Conservation (phyloP, 2,797 vertebrate species). For the Chrosomus eos region DNA sequence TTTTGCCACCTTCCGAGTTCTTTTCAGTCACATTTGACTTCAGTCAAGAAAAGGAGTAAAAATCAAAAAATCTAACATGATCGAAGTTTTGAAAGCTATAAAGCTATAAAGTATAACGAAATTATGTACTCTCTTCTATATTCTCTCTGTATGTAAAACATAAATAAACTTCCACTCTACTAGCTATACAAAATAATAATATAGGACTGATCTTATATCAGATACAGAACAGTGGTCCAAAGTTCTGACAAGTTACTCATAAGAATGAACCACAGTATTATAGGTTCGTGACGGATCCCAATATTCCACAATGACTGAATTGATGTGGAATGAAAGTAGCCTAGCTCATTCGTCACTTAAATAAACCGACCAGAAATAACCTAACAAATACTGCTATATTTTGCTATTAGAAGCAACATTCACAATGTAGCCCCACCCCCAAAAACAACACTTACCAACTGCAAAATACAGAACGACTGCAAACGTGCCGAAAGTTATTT, state of each 20-base stretch:
- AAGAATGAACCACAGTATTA: neutral
- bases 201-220: no score
- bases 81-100: neutral
- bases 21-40: no score
- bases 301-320: neutral
- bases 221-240: no score
- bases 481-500: constrained; percentile 65
- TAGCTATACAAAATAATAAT: no score
- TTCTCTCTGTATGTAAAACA: no score
- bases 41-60: neutral
- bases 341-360: neutral
- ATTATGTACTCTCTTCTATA: no score
- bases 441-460: constrained; percentile 66
- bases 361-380: neutral
- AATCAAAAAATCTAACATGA: neutral
- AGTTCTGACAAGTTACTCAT: no score
- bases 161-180: no score
- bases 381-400: neutral
- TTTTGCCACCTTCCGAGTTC: no score
- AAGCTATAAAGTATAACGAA: neutral
- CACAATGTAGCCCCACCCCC: no score
- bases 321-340: neutral
- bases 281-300: neutral
- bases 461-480: constrained; percentile 70
- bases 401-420: neutral